Base-by-base conservation (phyloP, 2,888 invertebrate species). In the Agrochola litura region DNA sequence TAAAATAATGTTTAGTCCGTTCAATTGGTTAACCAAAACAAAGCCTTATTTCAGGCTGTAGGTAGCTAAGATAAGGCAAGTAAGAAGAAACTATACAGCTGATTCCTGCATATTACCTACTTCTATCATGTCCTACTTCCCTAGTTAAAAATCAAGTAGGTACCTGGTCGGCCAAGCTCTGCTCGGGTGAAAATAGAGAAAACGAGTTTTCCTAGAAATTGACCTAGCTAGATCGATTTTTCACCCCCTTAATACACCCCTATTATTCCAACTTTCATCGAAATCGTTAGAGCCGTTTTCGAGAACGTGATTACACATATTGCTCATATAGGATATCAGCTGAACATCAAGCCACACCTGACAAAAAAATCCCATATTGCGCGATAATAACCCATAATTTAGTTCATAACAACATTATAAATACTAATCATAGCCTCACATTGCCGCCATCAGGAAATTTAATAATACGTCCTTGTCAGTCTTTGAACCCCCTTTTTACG, bases 391-490 rank as follows among this genome's bases (percentile, higher is more conserved):
- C 88, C 88, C 83, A 52, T 89, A 91, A 91, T 91, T 91, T 81
- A 73, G 63, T 63, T 16, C 64, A 69, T 88, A 88, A 88, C 88
- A 88, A 86, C 84, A 89, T 91, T 92, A 93, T 90, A 90, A 92
- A 92, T 90, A 92, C 90, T 95, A 95, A 95, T 95, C 94, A 95
- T 96, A 91, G 92, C 93, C 88, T 91, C 89, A 89, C 90, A 91
- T 93, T 90, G 92, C 87, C 81, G 90, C 92, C 92, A 94, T 95
- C 95, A 94, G 91, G 91, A 94, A 93, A 96, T 95, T 94, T 96
- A 96, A 96, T 96, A 95, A 95, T 92, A 93, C 92, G 90, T 92
- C 91, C 88, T 89, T 93, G 94, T 94, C 95, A 94, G 93, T 94
- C 89, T 94, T 92, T 89, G 89, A 89, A 86, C 90, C 91, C 92